Conservation (phyloP, 1,140 invertebrate species). For the Mercenaria mercenaria region DNA sequence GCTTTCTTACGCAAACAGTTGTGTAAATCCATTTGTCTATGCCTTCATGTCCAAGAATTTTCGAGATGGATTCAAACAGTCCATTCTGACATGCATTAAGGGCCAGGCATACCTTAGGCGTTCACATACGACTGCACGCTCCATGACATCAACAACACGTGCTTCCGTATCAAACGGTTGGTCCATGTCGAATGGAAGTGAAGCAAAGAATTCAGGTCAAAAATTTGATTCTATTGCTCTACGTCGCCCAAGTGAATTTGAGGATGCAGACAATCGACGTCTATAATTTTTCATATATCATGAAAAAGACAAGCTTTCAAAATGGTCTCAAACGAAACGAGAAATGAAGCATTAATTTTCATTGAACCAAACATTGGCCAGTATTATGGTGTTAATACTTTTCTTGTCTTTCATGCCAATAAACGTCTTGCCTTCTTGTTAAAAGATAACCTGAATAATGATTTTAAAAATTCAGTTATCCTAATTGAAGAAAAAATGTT, state of each 20-base stretch:
- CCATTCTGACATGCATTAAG: conserved; percentile 84
- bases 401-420: background rate
- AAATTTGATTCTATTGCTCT: background rate
- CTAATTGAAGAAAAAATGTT: too few relatives aligned
- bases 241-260: conserved; percentile 12
- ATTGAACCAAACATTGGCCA: background rate
- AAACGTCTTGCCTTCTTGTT: background rate
- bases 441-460: too few relatives aligned
- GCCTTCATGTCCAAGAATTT: conserved; percentile 94
- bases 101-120: conserved; percentile 68
- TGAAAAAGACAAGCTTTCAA: background rate
- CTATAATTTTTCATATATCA: background rate
- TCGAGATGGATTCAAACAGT: conserved; percentile 88
- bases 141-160: conserved; percentile 63
- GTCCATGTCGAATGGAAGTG: conserved; percentile 38
- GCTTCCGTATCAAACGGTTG: conserved; percentile 48
- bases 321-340: background rate
- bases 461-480: too few relatives aligned
- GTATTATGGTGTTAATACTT: background rate
- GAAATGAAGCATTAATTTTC: background rate
- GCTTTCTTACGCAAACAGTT: conserved; percentile 88
- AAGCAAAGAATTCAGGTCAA: background rate
- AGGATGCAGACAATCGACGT: background rate
- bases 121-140: conserved; percentile 42
- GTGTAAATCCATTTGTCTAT: conserved; percentile 92